Conservation (phyloP, 2,113 vertebrate species). For the Mesembrinibis cayennensis region DNA sequence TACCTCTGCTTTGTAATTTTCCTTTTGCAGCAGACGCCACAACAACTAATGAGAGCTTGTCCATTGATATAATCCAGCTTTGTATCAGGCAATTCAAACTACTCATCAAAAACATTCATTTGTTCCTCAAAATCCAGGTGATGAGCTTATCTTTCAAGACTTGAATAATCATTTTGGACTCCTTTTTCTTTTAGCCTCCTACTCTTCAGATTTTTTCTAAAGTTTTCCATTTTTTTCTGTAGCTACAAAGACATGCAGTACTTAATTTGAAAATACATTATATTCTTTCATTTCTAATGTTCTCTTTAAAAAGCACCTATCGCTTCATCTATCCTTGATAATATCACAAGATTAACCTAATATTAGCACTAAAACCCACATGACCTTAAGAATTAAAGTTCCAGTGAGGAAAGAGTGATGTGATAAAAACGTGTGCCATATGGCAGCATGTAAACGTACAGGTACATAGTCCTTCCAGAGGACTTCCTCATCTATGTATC, state of each 20-base stretch:
- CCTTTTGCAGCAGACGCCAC: background rate
- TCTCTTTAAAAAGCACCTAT: background rate
- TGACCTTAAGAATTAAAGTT: background rate
- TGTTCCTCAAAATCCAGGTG: constrained; percentile 42
- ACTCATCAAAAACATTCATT: background rate
- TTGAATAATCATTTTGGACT: background rate
- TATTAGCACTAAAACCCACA: background rate
- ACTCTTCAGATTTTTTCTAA: background rate
- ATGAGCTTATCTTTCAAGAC: constrained; percentile 1
- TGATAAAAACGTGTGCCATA: background rate
- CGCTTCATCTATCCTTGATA: background rate
- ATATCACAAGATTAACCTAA: background rate
- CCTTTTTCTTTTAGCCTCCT: background rate
- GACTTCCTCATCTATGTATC: background rate
- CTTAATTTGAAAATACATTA: background rate
- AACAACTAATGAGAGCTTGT: constrained; percentile 13
- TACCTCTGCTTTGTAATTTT: background rate
- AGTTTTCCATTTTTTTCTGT: background rate
- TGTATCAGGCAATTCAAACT: background rate
- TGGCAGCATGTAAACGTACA: background rate
- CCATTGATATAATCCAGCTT: constrained; percentile 50
- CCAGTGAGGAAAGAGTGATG: background rate
- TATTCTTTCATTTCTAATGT: background rate
- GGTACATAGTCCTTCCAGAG: background rate
- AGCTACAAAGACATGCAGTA: background rate